Evolutionary conservation across 2,888 invertebrate species (phyloP), one percentile per base, ranked within the genome.

Genomic region (Hololepta plana): DNA sequence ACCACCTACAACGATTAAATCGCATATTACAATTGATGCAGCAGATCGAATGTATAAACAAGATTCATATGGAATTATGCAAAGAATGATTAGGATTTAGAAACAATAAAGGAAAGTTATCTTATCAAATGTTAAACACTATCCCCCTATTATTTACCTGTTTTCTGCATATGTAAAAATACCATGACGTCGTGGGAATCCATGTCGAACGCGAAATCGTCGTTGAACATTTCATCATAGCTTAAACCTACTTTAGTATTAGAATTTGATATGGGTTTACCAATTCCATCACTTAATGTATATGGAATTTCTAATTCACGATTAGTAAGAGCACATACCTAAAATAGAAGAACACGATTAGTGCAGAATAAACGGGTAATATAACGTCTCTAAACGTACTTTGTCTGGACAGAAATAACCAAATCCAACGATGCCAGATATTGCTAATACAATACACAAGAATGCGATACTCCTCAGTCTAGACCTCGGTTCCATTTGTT

Each of bases 131-230:
- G 17, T n/a, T 5, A 12, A n/a, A 11, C 12, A 12, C 8, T n/a
- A 8, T 9, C 6, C 9, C 29, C 12, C 12, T 23, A 25, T 10
- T 23, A 39, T 45, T 43, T 37, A 60, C 64, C 96, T 27, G 96
- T 98, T 62, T 98, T 98, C 58, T 98, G 98, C 54, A 98, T 95
- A 55, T 98, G 96, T 39, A 98, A 61, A 67, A 98, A 73, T 28
- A 98, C 95, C 67, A 98, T 81, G 29, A 98, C 96, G 60, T 98
- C 96, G 46, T 85, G 81, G 7, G 81, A 82, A 50, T 81, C 77
- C 59, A 87, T 79, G 55, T 87, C 81, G 57, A 87, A 87, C 45
- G 77, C 69, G 54, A 82, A 81, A 57, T 77, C 79, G 17, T 17
- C 17, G 48, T 81, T 81, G 29, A 84, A 62, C 42, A 84, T 74